phyloP scores from a whole-genome alignment of 2,113 vertebrate species.

The Oxygymnocypris stewartii region DNA sequence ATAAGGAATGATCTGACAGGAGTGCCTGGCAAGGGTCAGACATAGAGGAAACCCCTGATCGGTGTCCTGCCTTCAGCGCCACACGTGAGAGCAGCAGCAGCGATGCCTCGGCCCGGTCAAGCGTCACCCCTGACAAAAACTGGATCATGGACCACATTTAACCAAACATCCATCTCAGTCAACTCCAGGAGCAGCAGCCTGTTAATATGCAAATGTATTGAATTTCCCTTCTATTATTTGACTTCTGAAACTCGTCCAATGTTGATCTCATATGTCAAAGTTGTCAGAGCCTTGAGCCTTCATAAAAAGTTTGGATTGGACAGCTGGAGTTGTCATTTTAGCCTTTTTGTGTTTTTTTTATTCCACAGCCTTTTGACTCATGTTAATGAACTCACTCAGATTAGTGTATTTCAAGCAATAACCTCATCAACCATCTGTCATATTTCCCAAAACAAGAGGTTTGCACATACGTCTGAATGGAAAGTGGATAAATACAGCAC shows the following conservation, averaged over 20 bases:
- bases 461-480: background rate
- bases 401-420: constrained; percentile 9
- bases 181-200: constrained; percentile 13
- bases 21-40: constrained; percentile 86
- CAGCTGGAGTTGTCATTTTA: constrained; percentile 7
- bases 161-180: constrained; percentile 40
- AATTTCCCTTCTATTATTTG: constrained; percentile 25
- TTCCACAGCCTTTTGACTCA: constrained; percentile 18
- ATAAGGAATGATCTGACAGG: constrained; percentile 98
- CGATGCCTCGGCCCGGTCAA: background rate
- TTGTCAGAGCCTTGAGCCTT: constrained; percentile 16
- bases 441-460: background rate
- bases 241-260: constrained; percentile 33
- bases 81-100: background rate
- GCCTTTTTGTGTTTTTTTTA: background rate
- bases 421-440: constrained; percentile 8
- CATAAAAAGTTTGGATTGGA: constrained; percentile 28
- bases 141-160: constrained; percentile 30
- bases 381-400: constrained; percentile 21
- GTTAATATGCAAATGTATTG: constrained; percentile 30
- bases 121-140: constrained; percentile 27
- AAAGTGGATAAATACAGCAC: constrained; percentile 1
- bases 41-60: constrained; percentile 77
- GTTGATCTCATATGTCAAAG: constrained; percentile 38
- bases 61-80: constrained; percentile 23